Evolutionary conservation across 2,797 vertebrate genomes (phyloP).

Genomic region (Propithecus perrieri): DNA sequence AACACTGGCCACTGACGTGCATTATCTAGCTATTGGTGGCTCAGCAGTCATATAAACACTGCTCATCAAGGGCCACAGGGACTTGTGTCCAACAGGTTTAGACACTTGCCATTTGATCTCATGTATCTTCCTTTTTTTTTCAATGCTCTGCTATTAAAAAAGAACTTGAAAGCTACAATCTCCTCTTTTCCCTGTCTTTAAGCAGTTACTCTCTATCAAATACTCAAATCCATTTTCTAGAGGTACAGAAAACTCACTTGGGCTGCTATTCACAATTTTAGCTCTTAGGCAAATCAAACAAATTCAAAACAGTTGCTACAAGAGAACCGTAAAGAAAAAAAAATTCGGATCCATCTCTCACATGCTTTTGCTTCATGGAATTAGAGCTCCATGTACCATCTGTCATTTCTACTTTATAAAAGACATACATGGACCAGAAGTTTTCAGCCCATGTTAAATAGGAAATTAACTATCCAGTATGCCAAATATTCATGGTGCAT

Average conservation of each 20-base stretch:
- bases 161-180: background rate
- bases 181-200: background rate
- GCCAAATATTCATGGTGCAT: background rate
- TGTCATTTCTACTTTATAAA: constrained; percentile 11
- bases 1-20: background rate
- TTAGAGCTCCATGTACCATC: background rate
- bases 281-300: constrained; percentile 51
- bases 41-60: background rate
- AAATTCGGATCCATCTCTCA: background rate
- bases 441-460: constrained; percentile 11
- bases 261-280: constrained; percentile 54
- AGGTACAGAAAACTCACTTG: constrained; percentile 49
- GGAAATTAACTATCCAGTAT: constrained; percentile 15
- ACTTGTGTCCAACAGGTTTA: constrained; percentile 2
- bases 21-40: background rate
- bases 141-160: background rate
- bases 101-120: background rate
- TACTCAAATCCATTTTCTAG: constrained; percentile 38
- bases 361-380: background rate
- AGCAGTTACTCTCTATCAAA: constrained; percentile 34
- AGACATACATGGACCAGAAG: background rate
- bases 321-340: background rate
- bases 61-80: background rate
- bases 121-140: constrained; percentile 27
- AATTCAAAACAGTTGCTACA: constrained; percentile 22